phyloP scores from a whole-genome alignment of 2,888 invertebrate genomes.

The Sarcophaga subvicina region DNA sequence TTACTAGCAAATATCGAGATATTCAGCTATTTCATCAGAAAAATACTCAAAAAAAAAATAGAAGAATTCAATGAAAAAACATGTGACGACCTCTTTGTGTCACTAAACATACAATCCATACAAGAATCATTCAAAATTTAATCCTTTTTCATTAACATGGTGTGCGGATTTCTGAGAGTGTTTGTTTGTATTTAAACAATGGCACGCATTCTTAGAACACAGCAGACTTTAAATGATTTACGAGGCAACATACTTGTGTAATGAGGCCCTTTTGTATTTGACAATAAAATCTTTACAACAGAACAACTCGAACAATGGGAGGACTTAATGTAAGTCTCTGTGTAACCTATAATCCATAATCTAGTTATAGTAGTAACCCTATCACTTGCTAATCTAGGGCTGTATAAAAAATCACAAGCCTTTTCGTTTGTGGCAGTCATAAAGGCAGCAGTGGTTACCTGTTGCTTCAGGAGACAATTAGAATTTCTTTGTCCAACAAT shows the following conservation, averaged over 20 bases:
- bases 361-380: neutral
- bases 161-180: slow-evolving; percentile 1
- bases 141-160: slow-evolving; percentile 7
- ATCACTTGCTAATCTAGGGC: neutral
- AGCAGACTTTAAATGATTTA: slow-evolving; percentile 33
- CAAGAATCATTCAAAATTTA: neutral
- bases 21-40: slow-evolving; percentile 5
- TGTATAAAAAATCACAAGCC: neutral
- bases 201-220: neutral
- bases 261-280: neutral
- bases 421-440: neutral
- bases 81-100: slow-evolving; percentile 7
- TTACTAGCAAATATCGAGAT: neutral
- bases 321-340: neutral
- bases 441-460: neutral
- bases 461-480: neutral
- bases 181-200: slow-evolving; percentile 13
- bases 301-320: too few relatives aligned
- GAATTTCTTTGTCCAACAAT: too few relatives aligned
- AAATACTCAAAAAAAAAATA: neutral
- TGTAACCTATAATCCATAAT: neutral
- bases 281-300: neutral
- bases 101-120: slow-evolving; percentile 14
- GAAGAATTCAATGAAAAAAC: too few relatives aligned
- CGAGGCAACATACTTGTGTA: neutral